Conservation (phyloP, 2,113 vertebrate species). For the Perccottus glenii region DNA sequence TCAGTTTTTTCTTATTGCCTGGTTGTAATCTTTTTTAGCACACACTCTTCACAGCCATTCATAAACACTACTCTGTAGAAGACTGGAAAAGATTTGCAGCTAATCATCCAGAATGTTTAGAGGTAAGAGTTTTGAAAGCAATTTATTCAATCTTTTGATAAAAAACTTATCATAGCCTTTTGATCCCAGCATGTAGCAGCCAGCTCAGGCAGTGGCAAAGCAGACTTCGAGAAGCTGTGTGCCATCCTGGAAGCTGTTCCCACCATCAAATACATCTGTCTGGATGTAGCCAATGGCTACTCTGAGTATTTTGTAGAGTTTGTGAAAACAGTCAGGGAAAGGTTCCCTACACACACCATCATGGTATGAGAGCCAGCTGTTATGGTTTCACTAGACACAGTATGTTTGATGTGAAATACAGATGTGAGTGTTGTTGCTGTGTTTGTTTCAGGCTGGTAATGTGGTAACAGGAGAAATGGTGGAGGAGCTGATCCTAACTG, state of each 20-base stretch:
- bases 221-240: constrained; percentile 90
- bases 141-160: neutral
- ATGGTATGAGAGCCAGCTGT: constrained; percentile 84
- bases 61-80: constrained; percentile 95
- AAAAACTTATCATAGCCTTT: neutral
- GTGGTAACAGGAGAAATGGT: constrained; percentile 99
- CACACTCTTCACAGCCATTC: constrained; percentile 94
- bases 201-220: constrained; percentile 90
- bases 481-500: constrained; percentile 95
- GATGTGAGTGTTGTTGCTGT: neutral
- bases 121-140: constrained; percentile 78
- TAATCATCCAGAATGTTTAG: constrained; percentile 89
- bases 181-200: constrained; percentile 86
- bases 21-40: constrained; percentile 76
- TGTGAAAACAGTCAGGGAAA: constrained; percentile 89
- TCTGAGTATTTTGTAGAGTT: constrained; percentile 98
- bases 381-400: neutral
- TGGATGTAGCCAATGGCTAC: constrained; percentile 98
- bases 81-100: constrained; percentile 94
- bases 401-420: neutral
- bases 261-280: constrained; percentile 90
- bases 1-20: neutral
- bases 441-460: constrained; percentile 88
- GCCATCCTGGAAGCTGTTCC: constrained; percentile 88
- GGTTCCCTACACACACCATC: constrained; percentile 94